phyloP scores from a whole-genome alignment of 2,888 invertebrate genomes.

The Diarsia brunnea region DNA sequence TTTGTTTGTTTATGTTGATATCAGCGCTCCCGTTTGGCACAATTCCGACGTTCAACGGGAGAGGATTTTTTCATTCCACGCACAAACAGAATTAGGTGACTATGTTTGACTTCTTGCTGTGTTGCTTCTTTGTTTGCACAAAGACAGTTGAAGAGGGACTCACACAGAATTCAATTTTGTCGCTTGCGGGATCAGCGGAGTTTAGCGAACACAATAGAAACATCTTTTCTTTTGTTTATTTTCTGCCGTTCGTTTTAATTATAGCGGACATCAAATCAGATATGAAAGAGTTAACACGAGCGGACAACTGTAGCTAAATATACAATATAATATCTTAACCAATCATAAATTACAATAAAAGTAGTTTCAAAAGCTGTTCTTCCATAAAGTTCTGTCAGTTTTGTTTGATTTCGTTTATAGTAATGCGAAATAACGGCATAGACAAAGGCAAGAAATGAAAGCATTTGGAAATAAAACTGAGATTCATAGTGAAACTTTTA shows the following conservation, averaged over 20 bases:
- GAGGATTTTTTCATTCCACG: constrained; percentile 51
- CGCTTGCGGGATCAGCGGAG: constrained; percentile 32
- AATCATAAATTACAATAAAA: not conserved
- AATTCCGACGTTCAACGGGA: constrained; percentile 48
- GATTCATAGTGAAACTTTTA: constrained; percentile 52
- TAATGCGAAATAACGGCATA: constrained; percentile 10
- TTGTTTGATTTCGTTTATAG: constrained; percentile 22
- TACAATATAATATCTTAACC: constrained; percentile 2
- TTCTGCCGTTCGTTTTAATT: constrained; percentile 27
- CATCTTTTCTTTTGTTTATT: constrained; percentile 42
- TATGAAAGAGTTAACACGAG: constrained; percentile 32
- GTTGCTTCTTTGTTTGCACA: constrained; percentile 45
- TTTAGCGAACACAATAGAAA: constrained; percentile 40
- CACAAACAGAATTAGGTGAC: constrained; percentile 56
- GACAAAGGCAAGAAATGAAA: constrained; percentile 29
- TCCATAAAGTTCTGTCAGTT: not conserved
- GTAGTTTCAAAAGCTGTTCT: constrained; percentile 15
- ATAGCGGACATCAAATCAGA: constrained; percentile 29
- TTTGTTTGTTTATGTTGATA: constrained; percentile 83
- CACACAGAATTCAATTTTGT: constrained; percentile 42
- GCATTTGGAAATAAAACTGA: constrained; percentile 30
- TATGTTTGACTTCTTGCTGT: constrained; percentile 49
- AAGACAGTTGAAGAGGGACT: constrained; percentile 29
- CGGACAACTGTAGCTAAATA: constrained; percentile 10
- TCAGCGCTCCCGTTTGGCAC: constrained; percentile 57